Evolutionary conservation across 2,797 vertebrate species (phyloP).

Genomic region (Vespertilio murinus): DNA sequence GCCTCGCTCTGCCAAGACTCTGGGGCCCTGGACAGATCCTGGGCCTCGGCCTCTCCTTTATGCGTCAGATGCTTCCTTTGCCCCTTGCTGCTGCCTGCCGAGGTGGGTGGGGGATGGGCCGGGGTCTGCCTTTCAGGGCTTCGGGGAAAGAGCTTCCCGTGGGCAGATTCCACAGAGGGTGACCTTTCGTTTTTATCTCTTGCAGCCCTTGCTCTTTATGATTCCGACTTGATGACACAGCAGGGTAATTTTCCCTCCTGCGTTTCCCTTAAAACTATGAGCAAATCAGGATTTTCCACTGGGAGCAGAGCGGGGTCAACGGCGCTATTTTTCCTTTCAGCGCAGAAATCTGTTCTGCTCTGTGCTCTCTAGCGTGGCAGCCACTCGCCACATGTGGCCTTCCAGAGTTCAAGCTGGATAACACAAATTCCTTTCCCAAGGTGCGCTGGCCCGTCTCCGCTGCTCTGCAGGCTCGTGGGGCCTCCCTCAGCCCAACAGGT

Average conservation of each 20-base stretch:
- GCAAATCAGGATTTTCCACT: conserved; percentile 41
- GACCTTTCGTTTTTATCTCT: conserved; percentile 34
- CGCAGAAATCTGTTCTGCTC: not conserved
- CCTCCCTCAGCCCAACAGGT: not conserved
- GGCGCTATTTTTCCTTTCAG: not conserved
- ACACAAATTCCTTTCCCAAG: not conserved
- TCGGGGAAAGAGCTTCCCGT: conserved; percentile 31
- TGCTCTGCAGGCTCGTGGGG: not conserved
- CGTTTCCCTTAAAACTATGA: conserved; percentile 34
- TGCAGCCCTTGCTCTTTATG: conserved; percentile 19
- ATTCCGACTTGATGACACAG: conserved; percentile 32
- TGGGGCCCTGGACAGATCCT: not conserved
- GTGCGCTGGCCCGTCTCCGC: not conserved
- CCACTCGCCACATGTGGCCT: not conserved
- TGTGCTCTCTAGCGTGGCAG: not conserved
- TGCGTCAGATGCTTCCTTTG: not conserved
- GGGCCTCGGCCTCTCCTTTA: not conserved
- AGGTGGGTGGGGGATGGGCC: not conserved
- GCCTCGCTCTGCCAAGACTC: not conserved
- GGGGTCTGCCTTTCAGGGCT: not conserved
- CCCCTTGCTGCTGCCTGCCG: not conserved
- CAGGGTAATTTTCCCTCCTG: not conserved
- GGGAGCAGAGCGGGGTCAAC: not conserved
- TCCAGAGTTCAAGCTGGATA: conserved; percentile 27
- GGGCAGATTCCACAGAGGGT: conserved; percentile 27